Evolutionary conservation across 2,888 invertebrate genomes (phyloP).

Genomic region (Hypercompe scribonia): DNA sequence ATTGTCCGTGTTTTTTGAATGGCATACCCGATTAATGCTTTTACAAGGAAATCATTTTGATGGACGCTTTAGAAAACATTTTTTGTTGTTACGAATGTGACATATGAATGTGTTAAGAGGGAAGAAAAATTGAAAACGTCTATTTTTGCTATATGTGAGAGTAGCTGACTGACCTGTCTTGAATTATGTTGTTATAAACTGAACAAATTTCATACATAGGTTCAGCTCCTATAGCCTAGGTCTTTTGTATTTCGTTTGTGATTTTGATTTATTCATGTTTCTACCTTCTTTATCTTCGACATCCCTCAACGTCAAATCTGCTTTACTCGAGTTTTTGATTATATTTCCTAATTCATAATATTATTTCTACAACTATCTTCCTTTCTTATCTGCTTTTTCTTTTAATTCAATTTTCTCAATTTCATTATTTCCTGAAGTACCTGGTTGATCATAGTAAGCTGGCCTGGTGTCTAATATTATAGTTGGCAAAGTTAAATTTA

Average conservation of each 20-base stretch:
- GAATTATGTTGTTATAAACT: neutral
- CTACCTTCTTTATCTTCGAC: neutral
- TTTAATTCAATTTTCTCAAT: neutral
- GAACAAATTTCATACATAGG: neutral
- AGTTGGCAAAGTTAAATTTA: too few relatives aligned
- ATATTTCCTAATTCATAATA: too few relatives aligned
- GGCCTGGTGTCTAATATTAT: neutral
- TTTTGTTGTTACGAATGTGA: slow-evolving; percentile 51
- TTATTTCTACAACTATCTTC: too few relatives aligned
- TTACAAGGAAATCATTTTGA: slow-evolving; percentile 79
- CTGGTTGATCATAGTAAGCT: neutral
- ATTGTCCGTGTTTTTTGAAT: slow-evolving; percentile 77
- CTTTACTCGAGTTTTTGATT: neutral
- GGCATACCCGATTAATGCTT: slow-evolving; percentile 74
- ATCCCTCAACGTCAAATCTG: neutral
- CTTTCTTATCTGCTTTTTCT: too few relatives aligned
- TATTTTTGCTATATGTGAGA: neutral
- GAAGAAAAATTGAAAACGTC: slow-evolving; percentile 42
- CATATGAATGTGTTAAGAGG: slow-evolving; percentile 50
- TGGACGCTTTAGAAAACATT: slow-evolving; percentile 74
- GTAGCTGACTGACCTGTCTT: too few relatives aligned
- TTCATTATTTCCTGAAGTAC: neutral
- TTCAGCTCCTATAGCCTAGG: neutral
- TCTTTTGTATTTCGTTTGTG: neutral
- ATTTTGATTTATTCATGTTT: neutral